Evolutionary conservation across 1,140 invertebrate genomes (phyloP).

Genomic region (Camponotus vicinus): DNA sequence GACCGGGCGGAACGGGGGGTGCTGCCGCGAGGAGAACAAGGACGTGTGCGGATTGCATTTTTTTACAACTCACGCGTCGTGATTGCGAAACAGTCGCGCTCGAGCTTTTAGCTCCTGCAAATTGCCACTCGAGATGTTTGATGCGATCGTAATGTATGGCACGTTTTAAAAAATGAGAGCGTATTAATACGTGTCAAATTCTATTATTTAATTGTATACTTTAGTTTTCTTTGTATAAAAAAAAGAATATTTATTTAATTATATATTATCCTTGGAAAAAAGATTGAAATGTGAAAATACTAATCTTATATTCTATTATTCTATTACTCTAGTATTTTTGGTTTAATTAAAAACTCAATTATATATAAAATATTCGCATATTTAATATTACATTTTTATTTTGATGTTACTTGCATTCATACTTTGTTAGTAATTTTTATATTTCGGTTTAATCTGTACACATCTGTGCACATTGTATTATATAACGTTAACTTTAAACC

Average conservation of each 20-base stretch:
- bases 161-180: slow-evolving; percentile 17
- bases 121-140: slow-evolving; percentile 24
- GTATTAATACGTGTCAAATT: not conserved
- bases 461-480: not conserved
- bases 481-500: not conserved
- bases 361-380: not conserved
- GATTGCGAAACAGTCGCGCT: slow-evolving; percentile 46
- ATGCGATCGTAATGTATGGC: not conserved
- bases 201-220: not conserved
- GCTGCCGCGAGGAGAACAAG: slow-evolving; percentile 47
- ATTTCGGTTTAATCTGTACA: not conserved
- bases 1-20: slow-evolving; percentile 47
- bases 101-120: slow-evolving; percentile 47
- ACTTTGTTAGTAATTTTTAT: not conserved
- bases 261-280: not conserved
- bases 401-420: not conserved
- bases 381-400: not conserved
- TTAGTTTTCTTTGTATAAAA: not conserved
- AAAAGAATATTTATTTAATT: not conserved
- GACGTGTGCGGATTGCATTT: slow-evolving; percentile 56
- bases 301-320: not conserved
- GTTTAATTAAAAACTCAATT: not conserved
- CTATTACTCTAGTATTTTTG: not conserved
- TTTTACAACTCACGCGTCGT: slow-evolving; percentile 49
- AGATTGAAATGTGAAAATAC: not conserved